A percentile compares a stretch with the other conserved stretches of the same genome.
Evolutionary conservation across 2,113 vertebrate species (phyloP).

Genomic region (Macquaria ambigua): DNA sequence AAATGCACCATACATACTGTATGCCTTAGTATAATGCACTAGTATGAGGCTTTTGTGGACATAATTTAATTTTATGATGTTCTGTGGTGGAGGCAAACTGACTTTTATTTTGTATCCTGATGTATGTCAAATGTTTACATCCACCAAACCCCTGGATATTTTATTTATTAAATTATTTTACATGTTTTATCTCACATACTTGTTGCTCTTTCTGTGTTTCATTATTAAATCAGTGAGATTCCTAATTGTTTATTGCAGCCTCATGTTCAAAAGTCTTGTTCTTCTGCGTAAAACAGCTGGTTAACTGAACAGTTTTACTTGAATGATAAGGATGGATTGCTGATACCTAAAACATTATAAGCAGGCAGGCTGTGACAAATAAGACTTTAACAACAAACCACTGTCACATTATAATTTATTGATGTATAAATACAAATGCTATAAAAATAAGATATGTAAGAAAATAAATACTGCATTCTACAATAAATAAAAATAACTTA

Average conservation of each 20-base stretch:
- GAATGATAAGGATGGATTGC: not conserved
- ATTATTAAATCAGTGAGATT: constrained; percentile 2
- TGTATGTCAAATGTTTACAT: constrained; percentile 77
- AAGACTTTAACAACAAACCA: not conserved
- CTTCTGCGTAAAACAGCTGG: not conserved
- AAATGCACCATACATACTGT: constrained; percentile 45
- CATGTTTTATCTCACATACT: constrained; percentile 52
- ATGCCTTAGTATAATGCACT: constrained; percentile 64
- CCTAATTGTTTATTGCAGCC: not conserved
- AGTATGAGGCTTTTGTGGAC: constrained; percentile 27
- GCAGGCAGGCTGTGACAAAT: not conserved
- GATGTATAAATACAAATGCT: constrained; percentile 15
- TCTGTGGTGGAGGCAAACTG: constrained; percentile 50
- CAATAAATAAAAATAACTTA: constrained; percentile 53
- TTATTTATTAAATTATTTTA: constrained; percentile 84
- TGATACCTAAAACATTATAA: not conserved
- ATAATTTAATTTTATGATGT: not conserved
- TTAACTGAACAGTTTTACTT: not conserved
- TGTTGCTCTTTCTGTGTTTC: constrained; percentile 5
- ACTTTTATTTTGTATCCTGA: constrained; percentile 64
- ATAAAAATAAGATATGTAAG: constrained; percentile 2
- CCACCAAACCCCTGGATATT: constrained; percentile 53
- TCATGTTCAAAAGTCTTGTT: not conserved
- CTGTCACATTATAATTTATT: constrained; percentile 63
- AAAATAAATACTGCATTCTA: constrained; percentile 55